These are phyloP conservation scores for Alligator sinensis DNA, from an alignment of 2,113 vertebrate genomes.

Conservation along the genomic window DNA sequence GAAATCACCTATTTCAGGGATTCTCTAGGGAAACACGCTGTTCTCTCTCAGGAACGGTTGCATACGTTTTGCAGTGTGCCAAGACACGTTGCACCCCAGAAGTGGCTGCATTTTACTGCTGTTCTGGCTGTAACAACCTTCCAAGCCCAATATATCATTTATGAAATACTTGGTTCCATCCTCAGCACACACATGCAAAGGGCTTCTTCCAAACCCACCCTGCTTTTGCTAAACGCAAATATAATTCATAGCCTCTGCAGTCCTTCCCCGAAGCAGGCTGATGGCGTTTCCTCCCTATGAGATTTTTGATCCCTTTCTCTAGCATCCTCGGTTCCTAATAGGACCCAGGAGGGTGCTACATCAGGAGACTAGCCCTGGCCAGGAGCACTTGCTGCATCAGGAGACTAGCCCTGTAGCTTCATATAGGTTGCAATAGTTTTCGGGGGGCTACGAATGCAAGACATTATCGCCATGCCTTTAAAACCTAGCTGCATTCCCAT, in stretches of 20 bases:
- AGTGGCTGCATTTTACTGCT: not conserved
- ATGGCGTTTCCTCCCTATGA: not conserved
- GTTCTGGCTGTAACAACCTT: too few species aligned
- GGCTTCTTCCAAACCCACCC: not conserved
- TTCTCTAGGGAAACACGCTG: too few species aligned
- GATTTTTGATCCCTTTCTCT: not conserved
- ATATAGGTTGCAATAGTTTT: not conserved
- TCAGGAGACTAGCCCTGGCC: too few species aligned
- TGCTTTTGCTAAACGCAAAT: not conserved
- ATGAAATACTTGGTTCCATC: not conserved
- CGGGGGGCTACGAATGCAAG: too few species aligned
- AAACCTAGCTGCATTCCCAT: not conserved
- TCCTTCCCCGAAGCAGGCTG: not conserved
- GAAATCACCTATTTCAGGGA: not conserved
- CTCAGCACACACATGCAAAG: not conserved
- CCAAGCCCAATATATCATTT: too few species aligned
- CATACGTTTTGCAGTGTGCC: not conserved
- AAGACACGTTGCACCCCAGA: too few species aligned
- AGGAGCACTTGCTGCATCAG: not conserved
- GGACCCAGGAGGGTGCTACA: too few species aligned
- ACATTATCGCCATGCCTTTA: not conserved
- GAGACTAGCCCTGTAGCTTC: not conserved
- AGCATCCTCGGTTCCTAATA: not conserved
- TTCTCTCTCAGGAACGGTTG: too few species aligned
- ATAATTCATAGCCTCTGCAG: not conserved